phyloP scores from a whole-genome alignment of 2,113 vertebrate species.

The Coptodon rendalli region DNA sequence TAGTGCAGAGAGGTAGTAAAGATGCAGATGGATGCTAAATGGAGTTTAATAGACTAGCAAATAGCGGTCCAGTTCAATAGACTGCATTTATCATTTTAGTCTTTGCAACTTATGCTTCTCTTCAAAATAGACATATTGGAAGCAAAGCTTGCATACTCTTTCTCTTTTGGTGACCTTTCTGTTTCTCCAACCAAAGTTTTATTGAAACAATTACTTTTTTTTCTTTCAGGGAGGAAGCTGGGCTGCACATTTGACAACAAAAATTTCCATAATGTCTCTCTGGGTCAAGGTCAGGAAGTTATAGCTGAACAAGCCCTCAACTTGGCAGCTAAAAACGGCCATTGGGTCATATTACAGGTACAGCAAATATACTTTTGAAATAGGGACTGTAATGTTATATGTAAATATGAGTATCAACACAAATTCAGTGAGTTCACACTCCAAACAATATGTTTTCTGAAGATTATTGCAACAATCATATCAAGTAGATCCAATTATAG shows the following conservation, averaged over 20 bases:
- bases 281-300: conserved; percentile 92
- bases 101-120: neutral
- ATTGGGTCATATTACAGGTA: conserved; percentile 97
- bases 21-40: neutral
- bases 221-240: conserved; percentile 82
- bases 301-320: conserved; percentile 85
- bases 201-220: neutral
- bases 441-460: neutral
- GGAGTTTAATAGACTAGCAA: neutral
- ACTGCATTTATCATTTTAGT: neutral
- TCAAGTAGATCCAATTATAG: neutral
- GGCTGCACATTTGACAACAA: conserved; percentile 86
- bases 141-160: neutral
- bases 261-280: conserved; percentile 92
- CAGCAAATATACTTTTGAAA: neutral
- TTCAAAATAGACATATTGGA: neutral
- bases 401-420: neutral
- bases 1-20: neutral
- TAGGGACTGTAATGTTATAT: neutral
- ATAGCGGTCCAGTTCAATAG: neutral
- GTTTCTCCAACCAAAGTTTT: neutral
- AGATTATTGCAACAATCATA: neutral
- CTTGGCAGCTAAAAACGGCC: conserved; percentile 81
- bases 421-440: neutral
- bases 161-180: neutral